Evolutionary conservation across 2,113 vertebrate genomes (phyloP), one percentile per base, ranked within the genome.

Genomic region (Sinocyclocheilus grahami): DNA sequence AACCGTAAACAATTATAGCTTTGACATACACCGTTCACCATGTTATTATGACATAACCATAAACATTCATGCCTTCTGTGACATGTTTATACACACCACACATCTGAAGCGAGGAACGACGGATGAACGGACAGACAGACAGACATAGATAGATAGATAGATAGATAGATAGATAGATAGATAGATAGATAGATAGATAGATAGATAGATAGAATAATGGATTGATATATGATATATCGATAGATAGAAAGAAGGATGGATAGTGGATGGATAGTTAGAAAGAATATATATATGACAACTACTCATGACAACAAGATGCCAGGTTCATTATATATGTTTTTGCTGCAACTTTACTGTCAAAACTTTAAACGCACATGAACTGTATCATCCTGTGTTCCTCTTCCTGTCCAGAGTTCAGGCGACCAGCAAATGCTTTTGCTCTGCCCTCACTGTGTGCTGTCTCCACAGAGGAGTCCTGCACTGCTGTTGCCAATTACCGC

Each of bases 401-500:
- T 81, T 33, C 30, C 16, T 33, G 42, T 48, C 33, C 20, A 12
- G 60, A 75, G 63, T 60, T 79, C 46, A 24, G 63, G 55, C 33
- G 42, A 48, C 46, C 22, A 84, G 46, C 63, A 71, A 84, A 86
- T 86, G 48, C 77, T 14, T 82, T 83, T 18, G 39, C 24, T 75
- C 76, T 42, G 2, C 46, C 82, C 42, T 42, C 48, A 55, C 10
- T 82, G 46, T 58, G 18, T 58, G 13, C 46, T 51, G 78, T 65
- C 55, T 85, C 22, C 62, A 75, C 74, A 48, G 83, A 87, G 80
- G 74, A 72, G 71, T 42, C 82, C 89, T 63, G 83, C 67, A 39
- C 76, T 33, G 69, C 87, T 89, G 87, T 92, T 88, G 87, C 89
- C 88, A 90, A 88, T 92, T 91, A 91, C 87, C 42, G 53, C 79